A percentile compares a stretch with the other conserved stretches of the same genome.
phyloP scores from a whole-genome alignment of 2,797 vertebrate genomes.

The Valencia hispanica region DNA sequence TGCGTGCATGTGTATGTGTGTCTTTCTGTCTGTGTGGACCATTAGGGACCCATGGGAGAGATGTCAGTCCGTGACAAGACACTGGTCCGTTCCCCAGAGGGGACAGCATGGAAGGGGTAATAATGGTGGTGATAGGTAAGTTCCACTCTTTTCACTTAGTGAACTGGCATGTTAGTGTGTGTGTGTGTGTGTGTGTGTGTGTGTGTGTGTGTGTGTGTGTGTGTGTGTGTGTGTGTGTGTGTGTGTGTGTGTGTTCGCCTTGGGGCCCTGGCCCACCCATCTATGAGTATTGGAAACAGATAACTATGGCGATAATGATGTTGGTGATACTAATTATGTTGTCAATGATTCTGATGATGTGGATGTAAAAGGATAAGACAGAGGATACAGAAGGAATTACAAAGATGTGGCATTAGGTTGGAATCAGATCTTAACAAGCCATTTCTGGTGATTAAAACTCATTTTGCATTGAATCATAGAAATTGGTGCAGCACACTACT shows the following conservation, averaged over 20 bases:
- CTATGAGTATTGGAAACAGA: slow-evolving; percentile 19
- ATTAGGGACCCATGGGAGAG: slow-evolving; percentile 70
- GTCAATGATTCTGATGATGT: slow-evolving; percentile 6
- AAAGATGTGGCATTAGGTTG: background rate
- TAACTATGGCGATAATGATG: slow-evolving; percentile 17
- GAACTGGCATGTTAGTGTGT: background rate
- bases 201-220: slow-evolving; percentile 24
- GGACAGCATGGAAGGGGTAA: slow-evolving; percentile 71
- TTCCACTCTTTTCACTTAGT: slow-evolving; percentile 32
- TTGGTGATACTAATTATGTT: slow-evolving; percentile 14
- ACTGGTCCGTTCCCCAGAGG: slow-evolving; percentile 73
- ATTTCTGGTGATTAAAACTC: background rate
- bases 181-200: slow-evolving; percentile 20
- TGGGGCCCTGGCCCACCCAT: slow-evolving; percentile 17
- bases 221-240: slow-evolving; percentile 18
- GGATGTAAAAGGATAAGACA: background rate
- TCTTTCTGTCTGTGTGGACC: slow-evolving; percentile 41
- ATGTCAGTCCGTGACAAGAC: slow-evolving; percentile 74
- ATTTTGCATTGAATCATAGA: background rate
- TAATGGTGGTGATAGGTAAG: slow-evolving; percentile 66
- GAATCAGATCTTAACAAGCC: background rate
- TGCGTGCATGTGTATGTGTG: slow-evolving; percentile 29
- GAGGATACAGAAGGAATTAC: background rate
- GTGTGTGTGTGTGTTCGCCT: slow-evolving; percentile 24
- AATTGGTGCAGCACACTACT: background rate